phyloP scores from a whole-genome alignment of 2,888 invertebrate genomes.

The Troilus luridus region DNA sequence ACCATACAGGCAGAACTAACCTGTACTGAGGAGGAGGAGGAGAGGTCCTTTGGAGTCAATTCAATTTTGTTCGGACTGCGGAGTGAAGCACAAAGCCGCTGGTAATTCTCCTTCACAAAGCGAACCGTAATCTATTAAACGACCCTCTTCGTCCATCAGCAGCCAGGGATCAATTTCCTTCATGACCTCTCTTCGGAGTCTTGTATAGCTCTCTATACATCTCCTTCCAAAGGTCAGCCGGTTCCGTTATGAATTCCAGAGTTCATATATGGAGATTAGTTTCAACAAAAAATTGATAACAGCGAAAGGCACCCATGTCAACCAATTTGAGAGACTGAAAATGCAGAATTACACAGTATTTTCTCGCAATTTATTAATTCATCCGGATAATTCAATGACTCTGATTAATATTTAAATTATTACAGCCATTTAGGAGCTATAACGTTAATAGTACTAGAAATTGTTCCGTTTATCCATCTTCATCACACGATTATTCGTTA shows the following conservation, averaged over 20 bases:
- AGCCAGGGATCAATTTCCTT: conserved; percentile 42
- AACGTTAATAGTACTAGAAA: too few species aligned
- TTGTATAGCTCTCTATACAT: background rate
- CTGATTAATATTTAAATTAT: too few species aligned
- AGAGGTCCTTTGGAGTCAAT: conserved; percentile 40
- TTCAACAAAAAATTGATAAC: background rate
- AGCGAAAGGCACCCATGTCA: too few species aligned
- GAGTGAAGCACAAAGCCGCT: conserved; percentile 26
- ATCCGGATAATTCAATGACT: too few species aligned
- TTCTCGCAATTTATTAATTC: too few species aligned
- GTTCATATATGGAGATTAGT: background rate
- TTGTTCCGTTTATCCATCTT: too few species aligned
- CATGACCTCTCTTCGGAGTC: background rate
- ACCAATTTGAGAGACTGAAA: too few species aligned
- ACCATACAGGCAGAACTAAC: conserved; percentile 35
- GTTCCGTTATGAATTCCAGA: background rate
- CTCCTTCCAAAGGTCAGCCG: background rate
- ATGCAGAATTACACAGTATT: too few species aligned
- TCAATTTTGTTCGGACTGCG: conserved; percentile 45
- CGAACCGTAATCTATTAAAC: conserved; percentile 41
- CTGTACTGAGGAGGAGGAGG: background rate
- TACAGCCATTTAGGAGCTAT: too few species aligned
- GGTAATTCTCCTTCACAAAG: conserved; percentile 45
- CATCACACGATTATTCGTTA: too few species aligned
- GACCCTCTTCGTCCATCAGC: conserved; percentile 41